These are phyloP conservation scores for Fulica atra DNA, from an alignment of 2,113 vertebrate species.

Conservation along the genomic window DNA sequence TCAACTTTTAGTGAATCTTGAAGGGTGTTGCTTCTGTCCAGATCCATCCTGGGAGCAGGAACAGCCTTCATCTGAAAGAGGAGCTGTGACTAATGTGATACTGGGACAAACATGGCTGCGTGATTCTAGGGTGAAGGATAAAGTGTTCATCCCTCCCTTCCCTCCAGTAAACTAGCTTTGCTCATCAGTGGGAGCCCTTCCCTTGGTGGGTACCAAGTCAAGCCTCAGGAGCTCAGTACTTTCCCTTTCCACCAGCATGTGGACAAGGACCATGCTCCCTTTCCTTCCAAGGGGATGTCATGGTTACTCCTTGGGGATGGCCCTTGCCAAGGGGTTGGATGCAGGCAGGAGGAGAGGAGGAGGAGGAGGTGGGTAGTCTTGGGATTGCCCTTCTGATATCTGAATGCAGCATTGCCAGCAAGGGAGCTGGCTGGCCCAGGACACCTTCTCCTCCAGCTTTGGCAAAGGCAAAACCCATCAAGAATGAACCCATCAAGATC, in stretches of 20 bases:
- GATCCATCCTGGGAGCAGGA: neutral
- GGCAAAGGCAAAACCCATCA: neutral
- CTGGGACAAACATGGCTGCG: neutral
- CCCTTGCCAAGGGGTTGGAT: neutral
- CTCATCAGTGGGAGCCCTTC: neutral
- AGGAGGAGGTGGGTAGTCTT: neutral
- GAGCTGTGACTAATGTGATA: neutral
- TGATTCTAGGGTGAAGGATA: neutral
- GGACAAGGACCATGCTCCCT: neutral
- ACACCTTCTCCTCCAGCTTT: neutral
- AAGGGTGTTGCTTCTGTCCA: neutral
- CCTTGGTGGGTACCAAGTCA: neutral
- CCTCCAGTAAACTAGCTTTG: neutral
- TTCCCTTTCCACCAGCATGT: neutral
- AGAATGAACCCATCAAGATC: neutral
- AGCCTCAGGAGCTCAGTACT: neutral
- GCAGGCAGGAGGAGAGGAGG: neutral
- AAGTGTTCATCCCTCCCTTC: neutral
- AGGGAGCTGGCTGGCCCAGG: neutral
- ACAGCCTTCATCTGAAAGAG: neutral
- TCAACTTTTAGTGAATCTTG: neutral
- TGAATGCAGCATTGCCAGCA: neutral
- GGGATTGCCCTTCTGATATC: neutral
- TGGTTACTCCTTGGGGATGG: neutral
- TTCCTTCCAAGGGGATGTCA: neutral